Conservation (phyloP, 2,888 invertebrate species). For the Lapara coniferarum region DNA sequence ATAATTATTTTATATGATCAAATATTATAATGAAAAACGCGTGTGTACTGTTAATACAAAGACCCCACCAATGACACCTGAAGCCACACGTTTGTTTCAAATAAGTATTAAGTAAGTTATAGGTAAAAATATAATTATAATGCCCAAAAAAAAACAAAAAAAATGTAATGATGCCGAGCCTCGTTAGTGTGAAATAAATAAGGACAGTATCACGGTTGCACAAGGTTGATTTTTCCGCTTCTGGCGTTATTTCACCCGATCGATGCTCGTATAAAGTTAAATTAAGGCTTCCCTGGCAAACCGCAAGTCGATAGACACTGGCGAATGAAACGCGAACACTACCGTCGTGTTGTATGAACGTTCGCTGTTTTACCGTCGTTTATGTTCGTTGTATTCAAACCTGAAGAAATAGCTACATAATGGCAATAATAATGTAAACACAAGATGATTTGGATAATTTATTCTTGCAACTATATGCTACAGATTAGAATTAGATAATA, state of each 20-base stretch:
- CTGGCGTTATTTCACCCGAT: conserved; percentile 63
- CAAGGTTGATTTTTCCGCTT: conserved; percentile 54
- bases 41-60: conserved; percentile 72
- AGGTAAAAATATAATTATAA: conserved; percentile 72
- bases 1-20: conserved; percentile 44
- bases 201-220: conserved; percentile 42
- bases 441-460: conserved; percentile 67
- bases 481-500: conserved; percentile 82
- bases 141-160: conserved; percentile 64
- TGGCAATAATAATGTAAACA: conserved; percentile 64
- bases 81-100: conserved; percentile 79
- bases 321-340: conserved; percentile 47
- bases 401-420: conserved; percentile 37
- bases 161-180: conserved; percentile 66
- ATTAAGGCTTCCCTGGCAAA: conserved; percentile 76
- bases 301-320: conserved; percentile 61
- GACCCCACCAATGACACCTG: conserved; percentile 81
- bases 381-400: conserved; percentile 25
- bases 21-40: conserved; percentile 46
- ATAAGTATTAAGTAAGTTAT: conserved; percentile 82
- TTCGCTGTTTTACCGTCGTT: conserved; percentile 12
- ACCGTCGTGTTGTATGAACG: conserved; percentile 50
- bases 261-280: conserved; percentile 65
- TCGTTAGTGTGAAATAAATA: conserved; percentile 68
- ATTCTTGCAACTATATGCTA: conserved; percentile 81